Evolutionary conservation across 2,113 vertebrate species (phyloP).

Genomic region (Oostethus manadensis): DNA sequence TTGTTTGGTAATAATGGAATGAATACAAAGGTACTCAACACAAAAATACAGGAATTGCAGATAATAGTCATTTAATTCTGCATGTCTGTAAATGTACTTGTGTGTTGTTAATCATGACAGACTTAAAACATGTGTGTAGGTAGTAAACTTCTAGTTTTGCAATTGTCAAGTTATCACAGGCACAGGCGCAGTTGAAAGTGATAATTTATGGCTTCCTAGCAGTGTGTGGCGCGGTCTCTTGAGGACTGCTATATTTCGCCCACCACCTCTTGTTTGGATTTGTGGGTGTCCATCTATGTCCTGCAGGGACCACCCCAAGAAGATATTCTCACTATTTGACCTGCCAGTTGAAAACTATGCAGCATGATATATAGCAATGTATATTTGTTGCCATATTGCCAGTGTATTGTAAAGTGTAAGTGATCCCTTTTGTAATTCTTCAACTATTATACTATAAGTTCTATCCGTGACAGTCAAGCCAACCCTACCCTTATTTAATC

Average conservation of each 20-base stretch:
- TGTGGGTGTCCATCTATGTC: slow-evolving; percentile 33
- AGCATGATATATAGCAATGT: slow-evolving; percentile 2
- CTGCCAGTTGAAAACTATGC: slow-evolving; percentile 6
- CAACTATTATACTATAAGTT: slow-evolving; percentile 13
- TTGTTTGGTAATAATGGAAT: neutral
- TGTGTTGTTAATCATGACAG: neutral
- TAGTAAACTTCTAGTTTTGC: too few species aligned
- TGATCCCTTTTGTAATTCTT: slow-evolving; percentile 9
- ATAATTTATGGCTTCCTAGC: slow-evolving; percentile 45
- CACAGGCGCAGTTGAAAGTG: slow-evolving; percentile 19
- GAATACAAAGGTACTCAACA: neutral
- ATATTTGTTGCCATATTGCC: slow-evolving; percentile 8
- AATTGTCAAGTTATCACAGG: too few species aligned
- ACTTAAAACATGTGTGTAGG: neutral
- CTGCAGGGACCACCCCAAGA: slow-evolving; percentile 13
- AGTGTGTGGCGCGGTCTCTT: slow-evolving; percentile 14
- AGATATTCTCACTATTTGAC: neutral
- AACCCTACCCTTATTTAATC: slow-evolving; percentile 23
- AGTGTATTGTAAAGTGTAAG: slow-evolving; percentile 11
- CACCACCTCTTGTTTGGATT: slow-evolving; percentile 29
- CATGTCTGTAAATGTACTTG: neutral
- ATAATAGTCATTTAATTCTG: neutral
- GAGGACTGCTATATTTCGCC: slow-evolving; percentile 22
- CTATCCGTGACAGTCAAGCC: slow-evolving; percentile 19
- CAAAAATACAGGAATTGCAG: too few species aligned